phyloP scores from a whole-genome alignment of 2,797 vertebrate genomes.

The Anguilla megastoma region DNA sequence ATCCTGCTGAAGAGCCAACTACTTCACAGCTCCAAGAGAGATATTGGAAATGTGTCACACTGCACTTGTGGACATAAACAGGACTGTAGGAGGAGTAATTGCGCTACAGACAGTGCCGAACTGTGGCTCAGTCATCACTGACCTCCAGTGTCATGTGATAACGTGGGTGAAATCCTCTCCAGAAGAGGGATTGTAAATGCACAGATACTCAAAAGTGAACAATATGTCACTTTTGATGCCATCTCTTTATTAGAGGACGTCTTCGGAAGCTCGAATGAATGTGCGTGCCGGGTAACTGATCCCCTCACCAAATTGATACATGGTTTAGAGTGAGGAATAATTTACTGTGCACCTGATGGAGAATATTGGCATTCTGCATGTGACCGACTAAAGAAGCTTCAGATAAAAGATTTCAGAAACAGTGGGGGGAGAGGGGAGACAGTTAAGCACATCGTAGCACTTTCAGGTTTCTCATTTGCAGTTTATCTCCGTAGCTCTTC shows the following conservation, averaged over 20 bases:
- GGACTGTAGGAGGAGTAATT: neutral
- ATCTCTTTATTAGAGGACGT: conserved; percentile 18
- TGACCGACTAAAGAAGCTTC: conserved; percentile 27
- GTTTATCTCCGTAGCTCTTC: no score
- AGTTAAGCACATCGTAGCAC: neutral
- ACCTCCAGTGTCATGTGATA: neutral
- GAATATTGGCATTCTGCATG: conserved; percentile 4
- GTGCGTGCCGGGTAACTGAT: conserved; percentile 9
- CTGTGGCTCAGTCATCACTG: neutral
- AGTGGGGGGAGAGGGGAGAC: neutral
- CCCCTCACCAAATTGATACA: neutral
- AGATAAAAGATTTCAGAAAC: neutral
- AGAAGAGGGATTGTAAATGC: neutral
- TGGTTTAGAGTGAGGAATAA: conserved; percentile 14
- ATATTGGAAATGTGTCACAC: neutral
- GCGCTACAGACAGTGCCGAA: neutral
- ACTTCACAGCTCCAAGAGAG: neutral
- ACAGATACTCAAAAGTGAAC: neutral
- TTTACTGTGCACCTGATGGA: conserved; percentile 21
- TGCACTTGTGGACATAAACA: neutral
- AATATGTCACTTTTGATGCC: neutral
- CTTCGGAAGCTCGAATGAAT: neutral
- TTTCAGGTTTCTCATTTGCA: neutral
- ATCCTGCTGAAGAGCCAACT: neutral
- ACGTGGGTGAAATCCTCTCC: neutral